Conservation (phyloP, 2,113 vertebrate species). For the Phoxinus phoxinus region DNA sequence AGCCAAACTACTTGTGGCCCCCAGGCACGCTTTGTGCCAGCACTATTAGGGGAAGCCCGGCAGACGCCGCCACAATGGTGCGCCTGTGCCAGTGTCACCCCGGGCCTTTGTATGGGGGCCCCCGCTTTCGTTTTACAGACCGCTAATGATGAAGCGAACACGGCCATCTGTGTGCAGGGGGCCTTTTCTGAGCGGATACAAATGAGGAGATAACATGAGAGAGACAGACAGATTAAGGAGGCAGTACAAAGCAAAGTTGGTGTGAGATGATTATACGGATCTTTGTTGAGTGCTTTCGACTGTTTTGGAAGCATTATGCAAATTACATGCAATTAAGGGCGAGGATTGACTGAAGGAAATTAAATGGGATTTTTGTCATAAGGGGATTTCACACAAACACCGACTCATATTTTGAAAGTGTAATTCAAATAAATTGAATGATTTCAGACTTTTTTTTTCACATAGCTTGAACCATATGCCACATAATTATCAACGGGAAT, state of each 20-base stretch:
- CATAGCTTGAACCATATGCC: not conserved
- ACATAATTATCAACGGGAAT: not conserved
- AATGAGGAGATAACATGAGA: slow-evolving; percentile 1
- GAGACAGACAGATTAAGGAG: slow-evolving; percentile 14
- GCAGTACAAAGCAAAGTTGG: slow-evolving; percentile 17
- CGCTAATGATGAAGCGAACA: slow-evolving; percentile 26
- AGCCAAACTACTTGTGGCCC: slow-evolving; percentile 30
- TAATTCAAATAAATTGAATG: not conserved
- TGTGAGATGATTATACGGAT: slow-evolving; percentile 21
- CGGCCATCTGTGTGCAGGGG: slow-evolving; percentile 53
- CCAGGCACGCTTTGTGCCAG: slow-evolving; percentile 41
- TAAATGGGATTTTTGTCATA: not conserved
- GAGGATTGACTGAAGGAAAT: not conserved
- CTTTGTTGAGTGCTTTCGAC: slow-evolving; percentile 8
- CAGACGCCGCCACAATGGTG: slow-evolving; percentile 55
- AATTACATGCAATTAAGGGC: slow-evolving; percentile 14
- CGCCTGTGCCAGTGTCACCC: slow-evolving; percentile 55
- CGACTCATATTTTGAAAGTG: not conserved
- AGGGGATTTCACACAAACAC: slow-evolving; percentile 19
- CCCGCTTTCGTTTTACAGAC: slow-evolving; percentile 23
- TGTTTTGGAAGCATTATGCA: slow-evolving; percentile 31
- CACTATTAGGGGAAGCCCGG: slow-evolving; percentile 48
- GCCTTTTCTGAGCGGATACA: slow-evolving; percentile 11
- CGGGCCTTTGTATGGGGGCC: slow-evolving; percentile 41
- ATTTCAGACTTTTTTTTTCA: not conserved